phyloP scores from a whole-genome alignment of 2,113 vertebrate species.

The Rhea americana region DNA sequence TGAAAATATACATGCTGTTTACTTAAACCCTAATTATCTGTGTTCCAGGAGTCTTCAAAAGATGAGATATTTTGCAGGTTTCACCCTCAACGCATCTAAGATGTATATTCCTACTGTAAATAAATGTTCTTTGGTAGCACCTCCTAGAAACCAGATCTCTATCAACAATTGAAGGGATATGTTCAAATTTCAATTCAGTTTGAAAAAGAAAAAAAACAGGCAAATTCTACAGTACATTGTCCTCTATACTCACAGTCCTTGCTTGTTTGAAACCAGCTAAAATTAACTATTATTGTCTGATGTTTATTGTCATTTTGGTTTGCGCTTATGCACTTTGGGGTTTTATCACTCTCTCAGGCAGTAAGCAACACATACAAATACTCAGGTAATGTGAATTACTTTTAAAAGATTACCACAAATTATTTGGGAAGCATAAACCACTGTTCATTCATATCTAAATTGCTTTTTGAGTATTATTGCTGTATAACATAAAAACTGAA shows the following conservation, averaged over 20 bases:
- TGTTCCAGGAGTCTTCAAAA: neutral
- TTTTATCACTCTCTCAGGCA: neutral
- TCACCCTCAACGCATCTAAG: neutral
- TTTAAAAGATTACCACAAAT: slow-evolving; percentile 1
- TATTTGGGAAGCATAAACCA: slow-evolving; percentile 6
- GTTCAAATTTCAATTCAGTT: neutral
- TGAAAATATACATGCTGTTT: neutral
- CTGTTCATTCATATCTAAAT: neutral
- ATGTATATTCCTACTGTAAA: neutral
- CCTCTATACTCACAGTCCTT: neutral
- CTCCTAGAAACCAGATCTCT: neutral
- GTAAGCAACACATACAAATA: neutral
- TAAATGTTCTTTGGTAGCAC: neutral
- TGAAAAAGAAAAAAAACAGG: neutral
- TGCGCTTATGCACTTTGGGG: neutral
- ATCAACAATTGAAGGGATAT: neutral
- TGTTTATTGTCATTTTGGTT: neutral
- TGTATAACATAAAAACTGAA: neutral
- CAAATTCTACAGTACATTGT: neutral
- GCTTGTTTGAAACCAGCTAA: neutral
- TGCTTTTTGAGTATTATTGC: slow-evolving; percentile 8
- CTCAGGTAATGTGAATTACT: neutral
- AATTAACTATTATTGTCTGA: neutral
- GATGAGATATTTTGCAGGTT: neutral
- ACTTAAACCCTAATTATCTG: neutral